Conservation (phyloP, 1,140 invertebrate species). For the Lamellibrachia luymesi region DNA sequence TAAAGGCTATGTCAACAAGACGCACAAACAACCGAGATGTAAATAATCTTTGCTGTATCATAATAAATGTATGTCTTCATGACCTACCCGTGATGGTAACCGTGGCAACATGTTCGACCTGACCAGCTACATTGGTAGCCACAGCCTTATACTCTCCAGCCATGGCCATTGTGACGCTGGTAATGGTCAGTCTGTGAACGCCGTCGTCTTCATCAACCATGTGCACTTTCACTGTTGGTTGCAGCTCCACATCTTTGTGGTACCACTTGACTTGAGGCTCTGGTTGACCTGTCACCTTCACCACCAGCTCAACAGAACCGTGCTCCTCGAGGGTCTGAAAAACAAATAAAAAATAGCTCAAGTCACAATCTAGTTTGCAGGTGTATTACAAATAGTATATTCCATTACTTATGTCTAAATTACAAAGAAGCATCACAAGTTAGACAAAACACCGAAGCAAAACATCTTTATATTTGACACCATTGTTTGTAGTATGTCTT, state of each 20-base stretch:
- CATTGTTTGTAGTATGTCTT: too few species aligned
- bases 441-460: too few species aligned
- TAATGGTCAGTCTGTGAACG: conserved; percentile 63
- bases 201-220: conserved; percentile 79
- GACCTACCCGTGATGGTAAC: conserved; percentile 45
- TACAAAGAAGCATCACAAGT: too few species aligned
- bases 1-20: background rate
- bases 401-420: background rate
- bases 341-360: background rate
- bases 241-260: conserved; percentile 19
- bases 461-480: too few species aligned
- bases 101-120: conserved; percentile 38
- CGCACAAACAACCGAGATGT: background rate
- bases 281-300: conserved; percentile 41
- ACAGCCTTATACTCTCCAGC: conserved; percentile 50
- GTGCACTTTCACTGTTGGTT: conserved; percentile 57
- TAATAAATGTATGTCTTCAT: conserved; percentile 22
- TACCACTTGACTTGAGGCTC: conserved; percentile 51
- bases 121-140: conserved; percentile 49
- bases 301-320: conserved; percentile 13
- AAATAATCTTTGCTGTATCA: background rate
- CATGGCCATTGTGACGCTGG: conserved; percentile 40
- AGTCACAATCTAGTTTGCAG: background rate
- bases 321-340: conserved; percentile 21
- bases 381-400: background rate